A percentile compares a stretch with the other conserved stretches of the same genome.
These are phyloP conservation scores for Cheirogaleus medius DNA, from an alignment of 2,113 vertebrate genomes.

Conservation along the genomic window DNA sequence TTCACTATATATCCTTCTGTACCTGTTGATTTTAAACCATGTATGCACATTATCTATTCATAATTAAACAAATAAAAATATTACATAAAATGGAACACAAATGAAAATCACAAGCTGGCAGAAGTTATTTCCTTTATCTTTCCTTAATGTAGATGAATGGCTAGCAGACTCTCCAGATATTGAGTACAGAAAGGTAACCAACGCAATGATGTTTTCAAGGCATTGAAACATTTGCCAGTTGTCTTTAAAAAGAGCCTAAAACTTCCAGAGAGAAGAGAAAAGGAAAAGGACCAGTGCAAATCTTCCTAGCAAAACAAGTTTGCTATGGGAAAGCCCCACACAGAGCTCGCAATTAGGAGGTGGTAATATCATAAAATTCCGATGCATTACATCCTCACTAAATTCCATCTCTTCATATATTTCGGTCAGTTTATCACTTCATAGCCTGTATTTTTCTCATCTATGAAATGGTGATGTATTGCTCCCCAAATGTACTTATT, in stretches of 20 bases:
- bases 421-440: neutral
- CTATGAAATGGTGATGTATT: neutral
- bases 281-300: neutral
- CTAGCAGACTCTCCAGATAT: neutral
- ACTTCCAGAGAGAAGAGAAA: neutral
- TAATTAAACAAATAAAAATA: neutral
- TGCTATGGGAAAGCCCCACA: neutral
- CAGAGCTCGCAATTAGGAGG: neutral
- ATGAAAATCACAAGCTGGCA: neutral
- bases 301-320: neutral
- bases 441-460: neutral
- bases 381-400: neutral
- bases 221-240: neutral
- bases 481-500: neutral
- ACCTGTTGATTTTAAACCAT: neutral
- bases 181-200: neutral
- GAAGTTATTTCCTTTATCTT: neutral
- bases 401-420: neutral
- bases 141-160: neutral
- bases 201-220: neutral
- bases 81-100: neutral
- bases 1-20: neutral
- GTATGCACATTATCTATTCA: neutral
- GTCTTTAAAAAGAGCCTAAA: neutral
- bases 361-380: neutral